Conservation (phyloP, 2,797 vertebrate genomes). For the Vireo griseus region DNA sequence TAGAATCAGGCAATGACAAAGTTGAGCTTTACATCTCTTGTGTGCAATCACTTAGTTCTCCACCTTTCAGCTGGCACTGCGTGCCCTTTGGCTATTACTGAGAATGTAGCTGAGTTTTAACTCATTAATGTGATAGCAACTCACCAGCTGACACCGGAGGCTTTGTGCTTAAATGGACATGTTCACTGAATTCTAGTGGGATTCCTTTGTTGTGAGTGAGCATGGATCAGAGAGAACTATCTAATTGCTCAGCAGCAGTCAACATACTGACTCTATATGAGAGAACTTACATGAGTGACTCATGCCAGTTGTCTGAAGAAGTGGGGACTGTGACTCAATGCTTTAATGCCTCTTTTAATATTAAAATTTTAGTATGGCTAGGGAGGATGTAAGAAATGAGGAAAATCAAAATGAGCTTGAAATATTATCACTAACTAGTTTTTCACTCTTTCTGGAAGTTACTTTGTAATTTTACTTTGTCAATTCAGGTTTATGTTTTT, state of each 20-base stretch:
- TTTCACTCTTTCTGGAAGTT: neutral
- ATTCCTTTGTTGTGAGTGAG: slow-evolving; percentile 9
- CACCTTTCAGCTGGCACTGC: slow-evolving; percentile 26
- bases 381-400: neutral
- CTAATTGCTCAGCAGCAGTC: slow-evolving; percentile 9
- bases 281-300: neutral
- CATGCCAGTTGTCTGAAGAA: neutral
- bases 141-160: neutral
- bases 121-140: slow-evolving; percentile 40
- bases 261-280: neutral
- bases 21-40: slow-evolving; percentile 22
- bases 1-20: slow-evolving; percentile 49
- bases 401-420: neutral
- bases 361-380: neutral
- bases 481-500: neutral
- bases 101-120: slow-evolving; percentile 39
- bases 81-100: slow-evolving; percentile 16
- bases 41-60: slow-evolving; percentile 23
- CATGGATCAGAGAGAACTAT: slow-evolving; percentile 2
- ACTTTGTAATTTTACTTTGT: neutral
- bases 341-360: neutral
- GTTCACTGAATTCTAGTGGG: slow-evolving; percentile 4
- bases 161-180: neutral
- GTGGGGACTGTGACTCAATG: neutral
- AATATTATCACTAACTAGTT: neutral